Conservation (phyloP, 2,797 vertebrate species). For the Mallotus villosus region DNA sequence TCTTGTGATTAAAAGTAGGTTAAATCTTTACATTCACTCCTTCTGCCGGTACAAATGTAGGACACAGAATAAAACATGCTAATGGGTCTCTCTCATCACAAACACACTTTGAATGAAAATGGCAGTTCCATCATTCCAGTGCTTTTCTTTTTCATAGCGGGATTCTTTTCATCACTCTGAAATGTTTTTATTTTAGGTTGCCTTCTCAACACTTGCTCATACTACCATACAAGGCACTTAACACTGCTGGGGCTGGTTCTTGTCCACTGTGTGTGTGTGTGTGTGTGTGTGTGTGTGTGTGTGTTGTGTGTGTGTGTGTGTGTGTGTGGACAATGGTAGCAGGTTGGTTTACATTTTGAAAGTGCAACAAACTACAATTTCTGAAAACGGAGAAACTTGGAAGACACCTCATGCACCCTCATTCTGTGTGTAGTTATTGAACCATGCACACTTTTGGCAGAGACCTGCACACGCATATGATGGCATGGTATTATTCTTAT, state of each 20-base stretch:
- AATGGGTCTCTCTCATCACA: constrained; percentile 25
- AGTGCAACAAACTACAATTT: not conserved
- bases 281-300: not conserved
- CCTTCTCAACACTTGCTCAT: not conserved
- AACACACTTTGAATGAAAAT: not conserved
- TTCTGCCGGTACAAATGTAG: constrained; percentile 21
- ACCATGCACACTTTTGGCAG: not conserved
- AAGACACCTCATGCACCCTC: not conserved
- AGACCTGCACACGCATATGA: not conserved
- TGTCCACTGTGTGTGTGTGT: not conserved
- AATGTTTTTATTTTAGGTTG: constrained; percentile 14
- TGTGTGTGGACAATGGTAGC: not conserved
- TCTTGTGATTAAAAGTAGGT: constrained; percentile 31
- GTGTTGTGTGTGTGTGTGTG: no score
- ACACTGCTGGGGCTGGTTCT: not conserved
- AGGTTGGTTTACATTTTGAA: not conserved
- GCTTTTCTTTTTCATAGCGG: not conserved
- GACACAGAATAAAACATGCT: constrained; percentile 15
- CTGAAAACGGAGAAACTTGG: no score
- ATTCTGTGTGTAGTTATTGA: not conserved
- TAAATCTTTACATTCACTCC: constrained; percentile 46
- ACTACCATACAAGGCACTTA: constrained; percentile 5
- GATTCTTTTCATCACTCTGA: constrained; percentile 1
- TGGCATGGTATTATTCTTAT: not conserved
- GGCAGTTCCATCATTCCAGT: not conserved